Conservation (phyloP, 2,797 vertebrate species). For the Morus bassanus region DNA sequence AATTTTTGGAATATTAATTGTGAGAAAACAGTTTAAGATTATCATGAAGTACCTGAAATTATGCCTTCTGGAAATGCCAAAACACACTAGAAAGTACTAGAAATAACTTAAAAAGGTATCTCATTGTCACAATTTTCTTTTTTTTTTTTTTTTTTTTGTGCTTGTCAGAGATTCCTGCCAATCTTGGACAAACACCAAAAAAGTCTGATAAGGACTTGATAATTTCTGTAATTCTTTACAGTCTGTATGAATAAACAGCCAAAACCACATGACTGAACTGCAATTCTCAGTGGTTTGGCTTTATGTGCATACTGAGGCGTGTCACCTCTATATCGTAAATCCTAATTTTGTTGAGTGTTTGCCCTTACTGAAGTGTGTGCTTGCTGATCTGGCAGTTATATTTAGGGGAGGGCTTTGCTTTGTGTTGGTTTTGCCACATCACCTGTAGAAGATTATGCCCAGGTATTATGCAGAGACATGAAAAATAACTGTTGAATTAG, state of each 20-base stretch:
- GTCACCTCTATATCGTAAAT: background rate
- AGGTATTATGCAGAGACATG: background rate
- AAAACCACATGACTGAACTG: background rate
- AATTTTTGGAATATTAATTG: background rate
- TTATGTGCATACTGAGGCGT: fast-evolving
- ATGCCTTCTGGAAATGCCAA: background rate
- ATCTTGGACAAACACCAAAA: background rate
- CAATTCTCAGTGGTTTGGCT: background rate
- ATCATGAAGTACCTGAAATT: background rate
- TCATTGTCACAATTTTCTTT: background rate
- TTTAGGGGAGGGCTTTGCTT: background rate
- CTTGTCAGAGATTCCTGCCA: background rate
- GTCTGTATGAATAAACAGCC: background rate
- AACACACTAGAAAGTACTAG: background rate
- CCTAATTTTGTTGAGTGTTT: background rate
- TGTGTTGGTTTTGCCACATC: background rate
- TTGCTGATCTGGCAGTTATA: background rate
- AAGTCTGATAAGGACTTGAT: background rate
- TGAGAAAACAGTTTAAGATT: background rate
- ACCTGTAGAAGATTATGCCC: background rate
- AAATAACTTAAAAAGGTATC: background rate
- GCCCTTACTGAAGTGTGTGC: background rate
- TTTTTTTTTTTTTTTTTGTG: background rate
- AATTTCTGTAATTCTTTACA: background rate
- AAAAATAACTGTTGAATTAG: background rate